Evolutionary conservation across 2,888 invertebrate genomes (phyloP).

Genomic region (Pristionchus mayeri): DNA sequence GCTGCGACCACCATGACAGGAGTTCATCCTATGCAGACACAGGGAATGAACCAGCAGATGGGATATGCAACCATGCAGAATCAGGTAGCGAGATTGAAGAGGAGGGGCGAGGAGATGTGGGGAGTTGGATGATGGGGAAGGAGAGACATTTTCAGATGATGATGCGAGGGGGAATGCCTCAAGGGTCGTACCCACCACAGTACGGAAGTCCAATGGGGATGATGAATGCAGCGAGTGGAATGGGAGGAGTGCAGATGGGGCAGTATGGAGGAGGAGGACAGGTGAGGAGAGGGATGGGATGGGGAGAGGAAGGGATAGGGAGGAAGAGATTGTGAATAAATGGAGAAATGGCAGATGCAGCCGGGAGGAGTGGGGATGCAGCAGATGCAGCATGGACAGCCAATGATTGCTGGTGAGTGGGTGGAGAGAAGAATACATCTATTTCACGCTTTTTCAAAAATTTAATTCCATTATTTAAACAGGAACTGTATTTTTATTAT

Average conservation of each 20-base stretch:
- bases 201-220: constrained; percentile 42
- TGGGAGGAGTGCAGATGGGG: constrained; percentile 24
- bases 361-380: constrained; percentile 18
- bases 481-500: neutral
- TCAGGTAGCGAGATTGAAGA: neutral
- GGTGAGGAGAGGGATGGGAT: neutral
- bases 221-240: neutral
- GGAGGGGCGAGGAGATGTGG: neutral
- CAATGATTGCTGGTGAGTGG: constrained; percentile 17
- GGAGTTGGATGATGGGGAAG: neutral
- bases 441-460: neutral
- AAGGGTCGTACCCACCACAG: neutral
- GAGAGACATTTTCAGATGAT: neutral
- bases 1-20: neutral
- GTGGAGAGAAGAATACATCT: neutral
- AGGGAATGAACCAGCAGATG: constrained; percentile 19
- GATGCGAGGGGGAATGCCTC: neutral
- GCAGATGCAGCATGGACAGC: neutral
- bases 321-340: neutral
- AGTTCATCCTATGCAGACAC: constrained; percentile 5
- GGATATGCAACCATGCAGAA: constrained; percentile 16
- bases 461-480: neutral
- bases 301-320: neutral
- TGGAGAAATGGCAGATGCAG: neutral
- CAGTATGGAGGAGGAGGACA: constrained; percentile 19